Conservation (phyloP, 2,113 vertebrate genomes). For the Nansenia antarctica region DNA sequence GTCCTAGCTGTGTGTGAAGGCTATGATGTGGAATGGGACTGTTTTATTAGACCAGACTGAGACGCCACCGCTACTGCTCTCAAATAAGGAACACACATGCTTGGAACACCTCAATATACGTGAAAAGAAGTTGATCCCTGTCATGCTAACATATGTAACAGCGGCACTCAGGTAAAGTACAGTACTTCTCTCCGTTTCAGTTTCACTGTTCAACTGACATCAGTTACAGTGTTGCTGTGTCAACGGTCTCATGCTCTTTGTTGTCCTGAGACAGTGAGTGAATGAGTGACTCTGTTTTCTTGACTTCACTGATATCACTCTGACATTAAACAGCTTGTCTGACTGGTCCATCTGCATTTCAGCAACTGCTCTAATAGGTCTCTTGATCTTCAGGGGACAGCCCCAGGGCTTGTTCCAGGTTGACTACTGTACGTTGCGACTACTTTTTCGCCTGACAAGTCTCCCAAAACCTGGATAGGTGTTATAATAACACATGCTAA, state of each 20-base stretch:
- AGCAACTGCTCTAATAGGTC: no score
- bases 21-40: no score
- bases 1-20: neutral
- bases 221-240: neutral
- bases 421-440: no score
- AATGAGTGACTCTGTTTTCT: no score
- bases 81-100: neutral
- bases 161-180: constrained; percentile 51
- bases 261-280: neutral
- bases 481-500: no score
- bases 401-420: no score
- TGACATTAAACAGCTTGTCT: no score
- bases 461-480: no score
- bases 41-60: neutral
- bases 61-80: neutral
- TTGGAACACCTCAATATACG: neutral
- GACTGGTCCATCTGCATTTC: no score
- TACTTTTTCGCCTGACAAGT: no score
- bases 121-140: neutral
- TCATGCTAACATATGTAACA: constrained; percentile 7
- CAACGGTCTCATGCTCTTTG: neutral
- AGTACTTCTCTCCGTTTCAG: constrained; percentile 11
- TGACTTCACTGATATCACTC: no score
- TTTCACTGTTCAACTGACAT: neutral
- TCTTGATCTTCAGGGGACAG: no score